These are phyloP conservation scores for Lepidurus arcticus DNA, from an alignment of 1,140 invertebrate genomes.

Conservation along the genomic window DNA sequence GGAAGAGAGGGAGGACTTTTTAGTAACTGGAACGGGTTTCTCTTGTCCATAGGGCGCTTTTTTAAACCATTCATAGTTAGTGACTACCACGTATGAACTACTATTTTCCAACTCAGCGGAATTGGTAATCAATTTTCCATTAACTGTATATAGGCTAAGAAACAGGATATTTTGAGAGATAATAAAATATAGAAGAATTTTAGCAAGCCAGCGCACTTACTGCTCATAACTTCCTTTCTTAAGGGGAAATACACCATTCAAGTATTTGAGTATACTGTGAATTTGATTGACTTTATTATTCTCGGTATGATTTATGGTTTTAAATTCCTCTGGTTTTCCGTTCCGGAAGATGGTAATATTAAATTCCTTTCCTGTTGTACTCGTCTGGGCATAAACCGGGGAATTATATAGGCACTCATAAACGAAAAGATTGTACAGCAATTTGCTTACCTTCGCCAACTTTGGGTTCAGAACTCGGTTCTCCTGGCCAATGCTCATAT, in stretches of 20 bases:
- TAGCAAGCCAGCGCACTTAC: background rate
- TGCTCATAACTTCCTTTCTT: conserved; percentile 1
- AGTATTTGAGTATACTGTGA: background rate
- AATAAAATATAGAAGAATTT: background rate
- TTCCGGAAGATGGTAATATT: background rate
- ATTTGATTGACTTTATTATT: background rate
- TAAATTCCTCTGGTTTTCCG: background rate
- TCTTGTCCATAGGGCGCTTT: conserved; percentile 3
- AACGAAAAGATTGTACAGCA: background rate
- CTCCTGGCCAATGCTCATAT: background rate
- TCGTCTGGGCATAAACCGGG: background rate
- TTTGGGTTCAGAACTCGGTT: background rate
- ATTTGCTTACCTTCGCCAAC: background rate
- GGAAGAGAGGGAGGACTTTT: background rate
- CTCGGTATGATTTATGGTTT: background rate
- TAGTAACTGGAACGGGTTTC: background rate
- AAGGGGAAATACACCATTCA: background rate
- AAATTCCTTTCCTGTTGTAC: background rate
- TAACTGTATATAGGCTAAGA: background rate
- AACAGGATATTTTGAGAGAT: background rate
- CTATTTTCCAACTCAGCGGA: background rate
- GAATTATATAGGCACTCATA: background rate
- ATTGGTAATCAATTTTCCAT: background rate
- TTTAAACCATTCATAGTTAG: conserved; percentile 3
- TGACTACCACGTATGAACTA: background rate